Conservation (phyloP, 2,888 invertebrate species). For the Melanostoma scalare region DNA sequence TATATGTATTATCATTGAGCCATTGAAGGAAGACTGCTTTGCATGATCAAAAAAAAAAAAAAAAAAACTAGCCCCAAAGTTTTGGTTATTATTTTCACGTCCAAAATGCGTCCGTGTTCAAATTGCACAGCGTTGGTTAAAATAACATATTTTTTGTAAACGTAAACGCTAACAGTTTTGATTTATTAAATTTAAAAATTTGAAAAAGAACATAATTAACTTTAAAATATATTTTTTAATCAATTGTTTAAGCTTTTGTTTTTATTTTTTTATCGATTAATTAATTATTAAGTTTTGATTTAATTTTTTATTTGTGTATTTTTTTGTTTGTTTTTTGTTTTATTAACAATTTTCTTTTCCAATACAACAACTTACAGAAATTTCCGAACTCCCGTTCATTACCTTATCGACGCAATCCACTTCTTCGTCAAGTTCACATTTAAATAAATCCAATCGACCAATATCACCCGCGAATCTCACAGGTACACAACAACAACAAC, state of each 20-base stretch:
- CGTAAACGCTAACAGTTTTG: conserved; percentile 37
- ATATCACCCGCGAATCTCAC: conserved; percentile 71
- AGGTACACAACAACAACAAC: conserved; percentile 64
- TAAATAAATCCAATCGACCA: conserved; percentile 78
- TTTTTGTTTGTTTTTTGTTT: conserved; percentile 56
- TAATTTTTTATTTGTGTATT: conserved; percentile 18
- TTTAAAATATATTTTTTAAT: conserved; percentile 34
- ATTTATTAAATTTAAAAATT: conserved; percentile 31
- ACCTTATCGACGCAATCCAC: conserved; percentile 77
- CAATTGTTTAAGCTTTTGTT: conserved; percentile 27
- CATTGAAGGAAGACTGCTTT: too few species aligned
- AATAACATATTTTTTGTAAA: conserved; percentile 37
- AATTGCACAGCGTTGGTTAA: conserved; percentile 68
- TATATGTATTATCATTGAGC: too few species aligned
- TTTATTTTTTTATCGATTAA: background rate
- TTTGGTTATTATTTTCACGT: conserved; percentile 19
- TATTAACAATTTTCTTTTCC: conserved; percentile 69
- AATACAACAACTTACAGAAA: conserved; percentile 76
- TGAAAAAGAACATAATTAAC: conserved; percentile 18
- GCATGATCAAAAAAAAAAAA: too few species aligned
- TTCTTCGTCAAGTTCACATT: conserved; percentile 79
- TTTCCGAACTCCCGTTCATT: conserved; percentile 80
- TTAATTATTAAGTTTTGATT: background rate
- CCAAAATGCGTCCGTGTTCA: conserved; percentile 66
- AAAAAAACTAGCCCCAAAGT: too few species aligned